Conservation (phyloP, 2,113 vertebrate genomes). For the Microtus pennsylvanicus region DNA sequence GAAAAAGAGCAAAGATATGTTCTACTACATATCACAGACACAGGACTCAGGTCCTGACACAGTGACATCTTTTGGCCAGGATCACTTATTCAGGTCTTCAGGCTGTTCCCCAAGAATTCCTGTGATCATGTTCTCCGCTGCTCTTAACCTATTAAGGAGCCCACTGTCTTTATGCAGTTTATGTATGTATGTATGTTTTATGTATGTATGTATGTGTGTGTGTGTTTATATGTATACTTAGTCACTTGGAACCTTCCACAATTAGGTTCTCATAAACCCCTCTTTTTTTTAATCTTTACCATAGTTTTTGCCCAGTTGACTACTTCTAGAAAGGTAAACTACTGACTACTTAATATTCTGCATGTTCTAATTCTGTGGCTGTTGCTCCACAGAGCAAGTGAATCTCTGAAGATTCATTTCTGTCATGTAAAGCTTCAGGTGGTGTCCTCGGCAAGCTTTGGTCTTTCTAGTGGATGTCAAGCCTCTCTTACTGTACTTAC, state of each 20-base stretch:
- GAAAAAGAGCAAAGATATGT: background rate
- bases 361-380: background rate
- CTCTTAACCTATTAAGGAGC: background rate
- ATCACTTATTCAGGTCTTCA: background rate
- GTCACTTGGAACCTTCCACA: background rate
- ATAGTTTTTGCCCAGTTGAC: background rate
- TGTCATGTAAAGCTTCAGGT: background rate
- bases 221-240: background rate
- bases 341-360: background rate
- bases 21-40: background rate
- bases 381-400: background rate
- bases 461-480: background rate
- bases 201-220: too few relatives aligned
- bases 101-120: background rate
- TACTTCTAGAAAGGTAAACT: conserved; percentile 28
- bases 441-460: background rate
- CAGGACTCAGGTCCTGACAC: background rate
- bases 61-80: background rate
- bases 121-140: background rate
- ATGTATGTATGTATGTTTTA: background rate
- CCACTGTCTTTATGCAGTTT: background rate
- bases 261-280: background rate
- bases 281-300: background rate
- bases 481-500: background rate
- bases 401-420: background rate